Percentiles rank a stretch among this genome's conserved stretches.
Evolutionary conservation across 2,797 vertebrate species (phyloP).

Genomic region (Sebastiscus tertius): DNA sequence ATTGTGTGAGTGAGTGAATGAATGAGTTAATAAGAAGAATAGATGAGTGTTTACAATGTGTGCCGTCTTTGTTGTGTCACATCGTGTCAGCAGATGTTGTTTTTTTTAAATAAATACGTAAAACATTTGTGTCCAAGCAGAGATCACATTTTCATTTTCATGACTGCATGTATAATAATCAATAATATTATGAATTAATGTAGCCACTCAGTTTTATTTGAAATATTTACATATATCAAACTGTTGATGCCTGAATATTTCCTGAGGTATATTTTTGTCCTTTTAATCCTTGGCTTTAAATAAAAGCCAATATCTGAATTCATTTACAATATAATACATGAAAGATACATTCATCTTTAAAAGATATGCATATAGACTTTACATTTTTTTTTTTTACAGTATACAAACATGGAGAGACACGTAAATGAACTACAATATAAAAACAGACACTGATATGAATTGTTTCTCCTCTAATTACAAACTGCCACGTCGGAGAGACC

Average conservation of each 20-base stretch:
- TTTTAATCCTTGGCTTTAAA: conserved; percentile 17
- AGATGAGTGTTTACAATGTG: conserved; percentile 40
- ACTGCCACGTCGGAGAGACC: conserved; percentile 69
- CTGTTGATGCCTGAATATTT: conserved; percentile 4
- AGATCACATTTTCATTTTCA: conserved; percentile 25
- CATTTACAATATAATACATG: conserved; percentile 48
- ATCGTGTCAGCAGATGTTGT: conserved; percentile 30
- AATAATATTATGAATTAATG: background rate
- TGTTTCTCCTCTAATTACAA: conserved; percentile 65
- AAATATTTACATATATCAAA: conserved; percentile 49
- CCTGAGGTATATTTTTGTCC: conserved; percentile 8
- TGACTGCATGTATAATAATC: background rate
- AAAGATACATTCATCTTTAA: conserved; percentile 19
- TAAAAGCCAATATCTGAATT: conserved; percentile 5
- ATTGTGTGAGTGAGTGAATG: conserved; percentile 16
- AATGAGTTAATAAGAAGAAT: conserved; percentile 15
- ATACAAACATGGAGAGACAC: conserved; percentile 24
- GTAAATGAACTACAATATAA: background rate
- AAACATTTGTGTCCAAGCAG: conserved; percentile 34
- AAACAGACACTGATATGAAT: background rate
- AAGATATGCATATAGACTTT: conserved; percentile 10
- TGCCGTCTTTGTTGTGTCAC: conserved; percentile 35
- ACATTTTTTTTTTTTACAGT: conserved; percentile 34
- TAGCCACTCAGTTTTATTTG: background rate
- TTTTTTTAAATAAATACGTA: conserved; percentile 68